Conservation (phyloP, 2,797 vertebrate species). For the Anolis apletophallus region DNA sequence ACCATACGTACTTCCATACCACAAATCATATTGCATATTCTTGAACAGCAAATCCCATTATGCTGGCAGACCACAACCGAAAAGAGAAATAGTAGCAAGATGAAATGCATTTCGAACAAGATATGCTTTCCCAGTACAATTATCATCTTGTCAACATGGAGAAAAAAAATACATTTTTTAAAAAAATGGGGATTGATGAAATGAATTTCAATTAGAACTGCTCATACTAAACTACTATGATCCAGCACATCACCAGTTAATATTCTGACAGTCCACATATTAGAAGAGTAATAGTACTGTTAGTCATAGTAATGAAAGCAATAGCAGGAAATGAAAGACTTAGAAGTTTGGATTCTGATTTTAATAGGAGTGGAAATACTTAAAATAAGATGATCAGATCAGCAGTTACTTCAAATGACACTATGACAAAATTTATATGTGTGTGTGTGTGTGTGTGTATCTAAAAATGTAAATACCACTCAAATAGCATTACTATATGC, state of each 20-base stretch:
- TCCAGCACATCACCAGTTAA: not conserved
- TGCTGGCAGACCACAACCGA: slow-evolving; percentile 18
- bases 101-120: slow-evolving; percentile 25
- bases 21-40: slow-evolving; percentile 40
- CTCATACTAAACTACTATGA: slow-evolving; percentile 3
- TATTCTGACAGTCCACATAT: slow-evolving; percentile 6
- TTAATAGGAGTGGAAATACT: slow-evolving; percentile 29
- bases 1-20: slow-evolving; percentile 42
- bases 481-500: slow-evolving; percentile 13
- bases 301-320: not conserved
- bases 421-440: no score
- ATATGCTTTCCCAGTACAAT: not conserved
- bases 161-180: not conserved
- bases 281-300: not conserved
- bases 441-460: no score
- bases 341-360: not conserved
- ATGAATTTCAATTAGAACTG: slow-evolving; percentile 21
- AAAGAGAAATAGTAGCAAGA: slow-evolving; percentile 18
- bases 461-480: not conserved
- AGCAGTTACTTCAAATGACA: slow-evolving; percentile 6
- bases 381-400: not conserved
- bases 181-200: not conserved
- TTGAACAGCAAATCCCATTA: slow-evolving; percentile 57
- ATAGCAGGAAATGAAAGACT: not conserved
- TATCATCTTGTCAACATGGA: not conserved